A percentile compares a stretch with the other conserved stretches of the same genome.
Evolutionary conservation across 2,113 vertebrate genomes (phyloP).

Genomic region (Lethenteron camtschaticum): DNA sequence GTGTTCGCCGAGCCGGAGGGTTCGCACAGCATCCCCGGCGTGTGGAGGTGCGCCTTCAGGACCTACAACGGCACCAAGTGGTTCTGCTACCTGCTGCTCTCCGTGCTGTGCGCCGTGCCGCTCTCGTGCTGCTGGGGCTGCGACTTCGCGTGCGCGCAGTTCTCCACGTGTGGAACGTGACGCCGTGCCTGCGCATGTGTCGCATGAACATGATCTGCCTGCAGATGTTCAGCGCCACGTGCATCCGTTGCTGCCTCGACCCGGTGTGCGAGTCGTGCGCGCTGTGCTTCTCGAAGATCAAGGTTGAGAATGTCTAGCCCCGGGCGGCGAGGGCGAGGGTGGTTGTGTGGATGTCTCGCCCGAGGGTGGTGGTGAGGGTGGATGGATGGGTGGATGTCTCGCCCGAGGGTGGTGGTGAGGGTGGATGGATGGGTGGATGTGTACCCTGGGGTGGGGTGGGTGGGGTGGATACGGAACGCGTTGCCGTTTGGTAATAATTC

Average conservation of each 20-base stretch:
- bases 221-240: slow-evolving; percentile 11
- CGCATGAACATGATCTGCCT: slow-evolving; percentile 11
- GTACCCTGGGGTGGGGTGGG: no score
- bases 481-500: no score
- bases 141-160: slow-evolving; percentile 12
- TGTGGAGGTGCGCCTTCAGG: slow-evolving; percentile 11
- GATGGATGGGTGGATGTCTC: no score
- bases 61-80: slow-evolving; percentile 11
- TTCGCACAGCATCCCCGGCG: slow-evolving; percentile 11
- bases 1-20: slow-evolving; percentile 11
- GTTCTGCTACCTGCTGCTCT: slow-evolving; percentile 12
- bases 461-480: no score
- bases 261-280: slow-evolving; percentile 10
- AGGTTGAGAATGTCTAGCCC: slow-evolving; percentile 7
- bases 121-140: slow-evolving; percentile 12
- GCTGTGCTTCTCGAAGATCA: slow-evolving; percentile 9
- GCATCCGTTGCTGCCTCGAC: slow-evolving; percentile 11
- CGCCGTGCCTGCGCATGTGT: slow-evolving; percentile 10
- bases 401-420: no score
- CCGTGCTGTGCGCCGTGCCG: slow-evolving; percentile 11
- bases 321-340: no score
- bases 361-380: no score
- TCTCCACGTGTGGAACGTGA: slow-evolving; percentile 12
- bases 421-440: no score
- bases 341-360: no score